Percentiles rank a stretch among this genome's conserved stretches.
phyloP scores from a whole-genome alignment of 2,113 vertebrate genomes.

The Odobenus rosmarus region DNA sequence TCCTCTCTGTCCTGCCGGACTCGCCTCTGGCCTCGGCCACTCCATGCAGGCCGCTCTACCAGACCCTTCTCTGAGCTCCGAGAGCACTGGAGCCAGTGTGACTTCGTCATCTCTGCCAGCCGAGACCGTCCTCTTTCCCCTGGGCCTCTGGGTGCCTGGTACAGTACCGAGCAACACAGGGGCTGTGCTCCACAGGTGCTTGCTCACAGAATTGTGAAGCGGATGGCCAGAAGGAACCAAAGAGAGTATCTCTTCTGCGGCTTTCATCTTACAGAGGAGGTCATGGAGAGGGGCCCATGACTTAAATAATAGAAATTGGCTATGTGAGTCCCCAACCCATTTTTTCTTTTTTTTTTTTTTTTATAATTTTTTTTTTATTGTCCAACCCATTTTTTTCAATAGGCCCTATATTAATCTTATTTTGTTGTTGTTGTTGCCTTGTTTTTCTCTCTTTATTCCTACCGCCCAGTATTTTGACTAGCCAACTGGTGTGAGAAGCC shows the following conservation, averaged over 20 bases:
- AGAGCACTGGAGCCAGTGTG: accelerated
- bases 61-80: not conserved
- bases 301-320: not conserved
- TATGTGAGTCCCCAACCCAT: not conserved
- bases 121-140: not conserved
- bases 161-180: not conserved
- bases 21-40: not conserved
- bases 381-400: not conserved
- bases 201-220: not conserved
- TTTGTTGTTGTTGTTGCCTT: not conserved
- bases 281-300: not conserved
- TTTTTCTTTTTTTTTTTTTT: too few relatives aligned
- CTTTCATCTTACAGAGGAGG: not conserved
- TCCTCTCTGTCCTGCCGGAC: not conserved
- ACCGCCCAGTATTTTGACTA: not conserved
- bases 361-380: too few relatives aligned
- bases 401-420: not conserved
- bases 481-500: not conserved
- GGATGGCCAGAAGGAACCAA: not conserved
- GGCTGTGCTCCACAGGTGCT: not conserved
- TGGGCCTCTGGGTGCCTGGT: not conserved
- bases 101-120: not conserved
- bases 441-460: slow-evolving; percentile 7
- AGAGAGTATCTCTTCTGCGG: not conserved
- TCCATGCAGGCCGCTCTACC: not conserved